Evolutionary conservation across 2,888 invertebrate genomes (phyloP).

Genomic region (Hydropsyche betteni): DNA sequence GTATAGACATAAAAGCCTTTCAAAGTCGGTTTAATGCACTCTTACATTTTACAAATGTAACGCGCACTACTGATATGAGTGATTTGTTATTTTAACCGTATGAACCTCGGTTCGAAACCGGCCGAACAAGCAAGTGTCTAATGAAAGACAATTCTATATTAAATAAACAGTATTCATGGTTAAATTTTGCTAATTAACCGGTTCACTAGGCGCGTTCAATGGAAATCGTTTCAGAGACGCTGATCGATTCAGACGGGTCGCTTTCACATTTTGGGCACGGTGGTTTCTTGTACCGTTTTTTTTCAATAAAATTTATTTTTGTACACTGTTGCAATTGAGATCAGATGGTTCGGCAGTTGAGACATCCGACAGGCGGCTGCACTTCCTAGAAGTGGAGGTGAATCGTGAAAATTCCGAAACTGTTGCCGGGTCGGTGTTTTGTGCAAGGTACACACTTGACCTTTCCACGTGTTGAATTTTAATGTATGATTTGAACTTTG

Average conservation of each 20-base stretch:
- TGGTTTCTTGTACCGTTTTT: conserved; percentile 25
- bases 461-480: neutral
- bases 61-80: too few species aligned
- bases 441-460: neutral
- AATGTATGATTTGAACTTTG: neutral
- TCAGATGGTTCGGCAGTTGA: neutral
- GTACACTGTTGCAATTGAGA: conserved; percentile 14
- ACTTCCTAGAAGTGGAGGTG: too few species aligned
- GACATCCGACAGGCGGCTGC: neutral
- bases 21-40: too few species aligned
- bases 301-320: neutral
- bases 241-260: conserved; percentile 16
- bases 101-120: too few species aligned
- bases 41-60: too few species aligned
- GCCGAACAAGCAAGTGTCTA: too few species aligned
- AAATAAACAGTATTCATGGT: neutral
- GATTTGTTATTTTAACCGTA: too few species aligned
- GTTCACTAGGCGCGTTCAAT: conserved; percentile 15
- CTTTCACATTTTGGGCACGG: conserved; percentile 38
- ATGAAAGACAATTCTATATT: too few species aligned
- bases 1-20: too few species aligned
- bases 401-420: too few species aligned
- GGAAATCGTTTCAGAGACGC: conserved; percentile 32
- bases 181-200: conserved; percentile 33
- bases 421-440: too few species aligned